phyloP scores from a whole-genome alignment of 2,888 invertebrate species.

The Tigriopus californicus region DNA sequence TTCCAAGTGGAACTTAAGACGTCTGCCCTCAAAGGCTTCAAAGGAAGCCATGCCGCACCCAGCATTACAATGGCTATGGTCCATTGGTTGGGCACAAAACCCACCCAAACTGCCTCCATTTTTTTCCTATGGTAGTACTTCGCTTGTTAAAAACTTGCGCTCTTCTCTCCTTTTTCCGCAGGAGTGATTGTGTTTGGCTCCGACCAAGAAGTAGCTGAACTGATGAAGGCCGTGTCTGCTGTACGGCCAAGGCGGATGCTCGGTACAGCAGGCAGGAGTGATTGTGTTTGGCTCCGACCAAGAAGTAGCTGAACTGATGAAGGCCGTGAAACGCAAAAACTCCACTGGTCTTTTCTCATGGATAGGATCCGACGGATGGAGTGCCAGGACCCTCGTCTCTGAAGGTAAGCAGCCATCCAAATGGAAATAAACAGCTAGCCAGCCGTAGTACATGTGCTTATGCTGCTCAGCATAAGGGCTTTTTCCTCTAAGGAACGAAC shows the following conservation, averaged over 20 bases:
- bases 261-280: too few relatives aligned
- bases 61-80: too few relatives aligned
- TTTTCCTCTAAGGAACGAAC: too few relatives aligned
- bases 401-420: slow-evolving; percentile 31
- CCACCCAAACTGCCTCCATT: not conserved
- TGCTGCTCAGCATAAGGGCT: too few relatives aligned
- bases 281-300: slow-evolving; percentile 91
- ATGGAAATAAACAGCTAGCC: too few relatives aligned
- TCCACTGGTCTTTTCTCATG: slow-evolving; percentile 78
- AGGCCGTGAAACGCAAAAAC: slow-evolving; percentile 65
- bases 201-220: slow-evolving; percentile 86
- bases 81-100: not conserved
- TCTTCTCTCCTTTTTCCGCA: not conserved
- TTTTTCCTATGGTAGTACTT: slow-evolving; percentile 2
- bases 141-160: slow-evolving; percentile 21
- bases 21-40: too few relatives aligned
- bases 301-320: slow-evolving; percentile 88
- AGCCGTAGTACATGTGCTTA: too few relatives aligned
- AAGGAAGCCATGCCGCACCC: too few relatives aligned
- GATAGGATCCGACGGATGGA: slow-evolving; percentile 95
- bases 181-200: slow-evolving; percentile 66
- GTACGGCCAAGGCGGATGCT: too few relatives aligned
- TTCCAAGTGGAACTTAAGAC: too few relatives aligned
- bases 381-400: slow-evolving; percentile 63
- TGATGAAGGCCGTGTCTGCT: slow-evolving; percentile 87